Percentiles rank a stretch among this genome's conserved stretches.
Evolutionary conservation across 2,113 vertebrate species (phyloP).

Genomic region (Chiloscyllium plagiosum): DNA sequence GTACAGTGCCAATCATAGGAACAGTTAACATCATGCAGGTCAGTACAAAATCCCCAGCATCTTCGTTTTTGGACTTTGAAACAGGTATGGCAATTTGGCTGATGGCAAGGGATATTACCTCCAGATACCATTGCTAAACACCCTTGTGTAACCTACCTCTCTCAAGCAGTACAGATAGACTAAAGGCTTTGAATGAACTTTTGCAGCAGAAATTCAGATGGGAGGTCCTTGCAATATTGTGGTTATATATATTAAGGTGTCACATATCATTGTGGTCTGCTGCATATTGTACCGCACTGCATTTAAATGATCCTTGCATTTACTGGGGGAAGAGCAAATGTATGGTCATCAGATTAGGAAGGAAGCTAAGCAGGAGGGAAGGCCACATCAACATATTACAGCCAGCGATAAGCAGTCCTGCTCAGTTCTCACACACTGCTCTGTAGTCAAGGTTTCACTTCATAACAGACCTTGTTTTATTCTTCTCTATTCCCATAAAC

Average conservation of each 20-base stretch:
- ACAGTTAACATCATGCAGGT: background rate
- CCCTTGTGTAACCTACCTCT: background rate
- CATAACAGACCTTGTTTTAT: background rate
- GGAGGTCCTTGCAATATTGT: background rate
- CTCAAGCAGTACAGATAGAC: background rate
- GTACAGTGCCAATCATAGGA: background rate
- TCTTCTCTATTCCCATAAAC: background rate
- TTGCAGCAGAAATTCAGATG: background rate
- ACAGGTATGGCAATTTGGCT: background rate
- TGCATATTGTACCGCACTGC: background rate
- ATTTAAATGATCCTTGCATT: background rate
- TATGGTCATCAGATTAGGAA: background rate
- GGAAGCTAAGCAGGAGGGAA: background rate
- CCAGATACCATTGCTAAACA: background rate
- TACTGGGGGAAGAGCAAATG: background rate
- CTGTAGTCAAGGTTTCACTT: background rate
- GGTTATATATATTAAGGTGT: background rate
- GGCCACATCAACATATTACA: background rate
- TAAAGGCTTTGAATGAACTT: background rate
- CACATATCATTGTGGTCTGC: background rate
- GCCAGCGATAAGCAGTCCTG: background rate
- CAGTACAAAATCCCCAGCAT: background rate
- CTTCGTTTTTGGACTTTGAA: background rate
- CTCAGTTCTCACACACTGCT: background rate
- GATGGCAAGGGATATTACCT: background rate